phyloP scores from a whole-genome alignment of 1,140 invertebrate species.

The Pseudomyrmex concolor region DNA sequence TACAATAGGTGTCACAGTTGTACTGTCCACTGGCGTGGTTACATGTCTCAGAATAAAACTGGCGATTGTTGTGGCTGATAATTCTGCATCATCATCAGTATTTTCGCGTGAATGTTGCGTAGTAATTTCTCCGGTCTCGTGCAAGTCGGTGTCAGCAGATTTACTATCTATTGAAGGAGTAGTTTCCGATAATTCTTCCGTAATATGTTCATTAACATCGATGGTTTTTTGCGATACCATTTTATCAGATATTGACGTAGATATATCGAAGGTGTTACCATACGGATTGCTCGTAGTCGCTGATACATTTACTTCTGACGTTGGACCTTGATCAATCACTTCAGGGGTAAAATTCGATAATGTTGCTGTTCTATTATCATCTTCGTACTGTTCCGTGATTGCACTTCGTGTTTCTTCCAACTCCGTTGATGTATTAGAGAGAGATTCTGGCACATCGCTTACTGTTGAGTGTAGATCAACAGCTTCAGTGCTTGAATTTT shows the following conservation, averaged over 20 bases:
- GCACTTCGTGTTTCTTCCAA: neutral
- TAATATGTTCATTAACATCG: neutral
- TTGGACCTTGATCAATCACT: neutral
- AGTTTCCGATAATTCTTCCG: neutral
- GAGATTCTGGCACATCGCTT: neutral
- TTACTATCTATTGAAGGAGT: neutral
- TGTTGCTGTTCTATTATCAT: neutral
- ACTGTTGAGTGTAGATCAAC: neutral
- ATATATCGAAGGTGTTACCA: neutral
- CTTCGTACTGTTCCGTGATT: neutral
- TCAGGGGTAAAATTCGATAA: neutral
- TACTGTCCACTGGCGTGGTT: neutral
- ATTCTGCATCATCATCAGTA: neutral
- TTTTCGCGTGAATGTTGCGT: neutral
- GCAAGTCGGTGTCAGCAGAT: neutral
- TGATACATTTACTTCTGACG: neutral
- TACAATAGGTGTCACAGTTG: neutral
- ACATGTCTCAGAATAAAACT: neutral
- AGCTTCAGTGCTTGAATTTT: neutral
- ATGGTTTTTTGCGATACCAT: neutral
- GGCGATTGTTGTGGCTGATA: neutral
- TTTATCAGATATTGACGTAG: neutral
- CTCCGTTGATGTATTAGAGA: neutral
- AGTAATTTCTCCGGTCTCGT: neutral
- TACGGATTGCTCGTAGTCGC: neutral